These are phyloP conservation scores for Heloderma charlesbogerti DNA, from an alignment of 2,113 vertebrate species.

Conservation along the genomic window DNA sequence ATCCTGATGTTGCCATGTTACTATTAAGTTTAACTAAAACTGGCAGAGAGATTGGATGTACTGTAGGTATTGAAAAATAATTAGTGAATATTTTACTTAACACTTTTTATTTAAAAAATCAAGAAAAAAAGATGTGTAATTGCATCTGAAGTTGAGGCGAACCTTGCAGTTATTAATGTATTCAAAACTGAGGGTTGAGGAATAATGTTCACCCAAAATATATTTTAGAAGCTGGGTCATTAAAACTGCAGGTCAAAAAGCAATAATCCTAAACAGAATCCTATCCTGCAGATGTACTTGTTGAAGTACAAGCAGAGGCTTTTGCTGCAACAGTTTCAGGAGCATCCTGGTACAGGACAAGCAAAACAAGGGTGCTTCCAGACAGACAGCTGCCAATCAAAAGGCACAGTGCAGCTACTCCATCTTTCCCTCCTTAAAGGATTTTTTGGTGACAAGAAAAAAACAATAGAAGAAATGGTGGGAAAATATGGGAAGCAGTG, in stretches of 20 bases:
- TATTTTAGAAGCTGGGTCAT: neutral
- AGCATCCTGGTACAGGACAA: neutral
- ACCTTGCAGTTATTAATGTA: neutral
- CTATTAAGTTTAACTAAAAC: conserved; percentile 7
- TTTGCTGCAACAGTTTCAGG: neutral
- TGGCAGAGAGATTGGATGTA: neutral
- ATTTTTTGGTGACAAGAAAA: too few species aligned
- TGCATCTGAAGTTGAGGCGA: neutral
- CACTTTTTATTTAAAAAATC: neutral
- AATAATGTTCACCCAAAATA: neutral
- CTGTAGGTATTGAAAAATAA: neutral
- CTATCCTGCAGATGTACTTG: neutral
- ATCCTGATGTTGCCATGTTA: neutral
- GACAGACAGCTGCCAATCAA: too few species aligned
- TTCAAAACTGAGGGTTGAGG: neutral
- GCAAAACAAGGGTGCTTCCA: neutral
- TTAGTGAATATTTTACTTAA: neutral
- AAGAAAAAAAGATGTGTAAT: neutral
- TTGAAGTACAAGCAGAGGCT: neutral
- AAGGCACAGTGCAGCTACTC: too few species aligned
- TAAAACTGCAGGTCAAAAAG: neutral
- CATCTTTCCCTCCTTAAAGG: too few species aligned
- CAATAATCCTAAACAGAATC: too few species aligned
- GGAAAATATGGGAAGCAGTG: too few species aligned
- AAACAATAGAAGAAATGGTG: too few species aligned